Conservation (phyloP, 2,888 invertebrate genomes). For the Tuberolachnus salignus region DNA sequence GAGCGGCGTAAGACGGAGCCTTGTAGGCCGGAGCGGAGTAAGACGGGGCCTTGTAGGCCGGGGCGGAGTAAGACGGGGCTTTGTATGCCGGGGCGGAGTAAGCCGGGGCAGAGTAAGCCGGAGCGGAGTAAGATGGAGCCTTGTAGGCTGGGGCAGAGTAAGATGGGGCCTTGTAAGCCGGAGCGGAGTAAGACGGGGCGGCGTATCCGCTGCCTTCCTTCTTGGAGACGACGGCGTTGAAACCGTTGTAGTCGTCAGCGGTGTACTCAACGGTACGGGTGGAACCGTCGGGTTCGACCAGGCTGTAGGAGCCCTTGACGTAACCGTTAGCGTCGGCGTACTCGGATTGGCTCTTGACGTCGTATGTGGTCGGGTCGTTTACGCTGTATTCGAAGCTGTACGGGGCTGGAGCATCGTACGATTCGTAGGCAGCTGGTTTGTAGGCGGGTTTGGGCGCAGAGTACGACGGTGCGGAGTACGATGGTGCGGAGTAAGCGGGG, state of each 20-base stretch:
- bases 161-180: constrained; percentile 34
- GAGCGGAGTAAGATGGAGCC: constrained; percentile 57
- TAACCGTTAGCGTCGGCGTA: constrained; percentile 65
- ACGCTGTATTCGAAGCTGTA: constrained; percentile 68
- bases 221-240: constrained; percentile 65
- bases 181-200: constrained; percentile 55
- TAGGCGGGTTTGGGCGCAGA: constrained; percentile 57
- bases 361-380: constrained; percentile 67
- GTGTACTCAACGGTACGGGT: constrained; percentile 68
- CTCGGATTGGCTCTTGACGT: constrained; percentile 67
- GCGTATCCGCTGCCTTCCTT: constrained; percentile 58
- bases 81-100: constrained; percentile 58
- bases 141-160: constrained; percentile 44
- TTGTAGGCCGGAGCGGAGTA: constrained; percentile 39
- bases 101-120: constrained; percentile 59
- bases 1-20: constrained; percentile 50
- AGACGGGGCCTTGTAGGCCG: constrained; percentile 57
- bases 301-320: constrained; percentile 67
- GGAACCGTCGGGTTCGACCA: constrained; percentile 68
- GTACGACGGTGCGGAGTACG: constrained; percentile 55
- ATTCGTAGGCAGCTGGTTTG: constrained; percentile 59
- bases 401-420: constrained; percentile 66
- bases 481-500: constrained; percentile 57
- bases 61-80: constrained; percentile 48
- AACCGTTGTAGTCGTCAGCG: constrained; percentile 68